These are phyloP conservation scores for Serranus cabrilla DNA, from an alignment of 2,797 vertebrate genomes.

Conservation along the genomic window DNA sequence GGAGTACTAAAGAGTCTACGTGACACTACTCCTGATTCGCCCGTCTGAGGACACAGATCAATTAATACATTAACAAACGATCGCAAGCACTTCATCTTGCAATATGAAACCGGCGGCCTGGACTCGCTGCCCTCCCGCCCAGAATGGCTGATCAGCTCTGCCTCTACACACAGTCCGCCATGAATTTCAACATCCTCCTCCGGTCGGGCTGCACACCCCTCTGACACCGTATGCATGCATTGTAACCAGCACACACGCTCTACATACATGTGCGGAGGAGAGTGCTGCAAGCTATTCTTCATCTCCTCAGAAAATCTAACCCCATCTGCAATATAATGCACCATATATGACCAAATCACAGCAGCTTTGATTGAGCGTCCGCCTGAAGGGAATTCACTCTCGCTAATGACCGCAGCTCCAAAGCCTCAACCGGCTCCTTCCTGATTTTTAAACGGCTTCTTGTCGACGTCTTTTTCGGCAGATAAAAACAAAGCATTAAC, in stretches of 20 bases:
- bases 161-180: slow-evolving; percentile 12
- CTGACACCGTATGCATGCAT: slow-evolving; percentile 12
- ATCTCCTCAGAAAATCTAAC: slow-evolving; percentile 22
- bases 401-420: slow-evolving; percentile 60
- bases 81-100: slow-evolving; percentile 73
- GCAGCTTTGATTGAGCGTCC: slow-evolving; percentile 45
- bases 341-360: slow-evolving; percentile 36
- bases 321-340: slow-evolving; percentile 41
- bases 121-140: slow-evolving; percentile 53
- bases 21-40: slow-evolving; percentile 76
- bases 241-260: slow-evolving; percentile 28
- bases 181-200: slow-evolving; percentile 52
- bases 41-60: slow-evolving; percentile 81
- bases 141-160: slow-evolving; percentile 66
- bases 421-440: slow-evolving; percentile 32
- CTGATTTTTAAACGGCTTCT: slow-evolving; percentile 12
- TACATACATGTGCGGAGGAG: slow-evolving; percentile 20
- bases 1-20: slow-evolving; percentile 78
- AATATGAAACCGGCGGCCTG: slow-evolving; percentile 72
- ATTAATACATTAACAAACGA: slow-evolving; percentile 84
- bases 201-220: slow-evolving; percentile 36
- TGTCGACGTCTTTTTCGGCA: slow-evolving; percentile 6
- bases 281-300: slow-evolving; percentile 5
- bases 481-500: slow-evolving; percentile 68
- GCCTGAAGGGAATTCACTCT: slow-evolving; percentile 54